phyloP scores from a whole-genome alignment of 1,140 invertebrate genomes.

The Pseudomyrmex gracilis region DNA sequence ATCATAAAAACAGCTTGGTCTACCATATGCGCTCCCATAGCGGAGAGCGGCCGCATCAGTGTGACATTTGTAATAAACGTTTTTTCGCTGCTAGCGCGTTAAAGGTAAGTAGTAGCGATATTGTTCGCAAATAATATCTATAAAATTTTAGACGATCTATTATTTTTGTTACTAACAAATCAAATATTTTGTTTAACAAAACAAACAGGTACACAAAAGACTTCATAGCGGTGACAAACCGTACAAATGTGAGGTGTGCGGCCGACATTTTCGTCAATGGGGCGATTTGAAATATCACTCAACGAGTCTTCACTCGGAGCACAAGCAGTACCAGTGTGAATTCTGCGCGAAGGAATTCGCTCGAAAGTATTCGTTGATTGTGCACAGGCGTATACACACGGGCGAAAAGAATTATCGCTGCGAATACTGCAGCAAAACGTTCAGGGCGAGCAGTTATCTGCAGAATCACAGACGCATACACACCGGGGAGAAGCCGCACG shows the following conservation, averaged over 20 bases:
- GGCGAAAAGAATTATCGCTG: slow-evolving; percentile 96
- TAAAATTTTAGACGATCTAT: not conserved
- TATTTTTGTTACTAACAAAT: slow-evolving; percentile 42
- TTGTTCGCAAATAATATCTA: not conserved
- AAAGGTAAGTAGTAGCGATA: slow-evolving; percentile 86
- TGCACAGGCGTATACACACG: slow-evolving; percentile 95
- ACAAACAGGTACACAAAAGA: slow-evolving; percentile 88
- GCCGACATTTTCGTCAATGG: slow-evolving; percentile 93
- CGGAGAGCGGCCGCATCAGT: slow-evolving; percentile 92
- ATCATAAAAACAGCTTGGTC: slow-evolving; percentile 93
- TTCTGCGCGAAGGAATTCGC: slow-evolving; percentile 97
- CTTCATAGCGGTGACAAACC: slow-evolving; percentile 92
- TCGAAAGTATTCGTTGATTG: slow-evolving; percentile 96
- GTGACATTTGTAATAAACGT: slow-evolving; percentile 92
- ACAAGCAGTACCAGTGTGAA: slow-evolving; percentile 95
- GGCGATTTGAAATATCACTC: slow-evolving; percentile 96
- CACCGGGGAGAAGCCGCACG: slow-evolving; percentile 94
- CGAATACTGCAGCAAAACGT: slow-evolving; percentile 93
- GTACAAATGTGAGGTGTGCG: slow-evolving; percentile 92
- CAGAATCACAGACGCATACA: slow-evolving; percentile 96
- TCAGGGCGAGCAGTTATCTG: slow-evolving; percentile 93
- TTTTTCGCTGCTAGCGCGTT: slow-evolving; percentile 93
- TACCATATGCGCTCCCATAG: slow-evolving; percentile 94
- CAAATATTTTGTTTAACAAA: not conserved
- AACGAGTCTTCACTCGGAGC: slow-evolving; percentile 93